phyloP scores from a whole-genome alignment of 2,888 invertebrate genomes.

The Orthosia gracilis region DNA sequence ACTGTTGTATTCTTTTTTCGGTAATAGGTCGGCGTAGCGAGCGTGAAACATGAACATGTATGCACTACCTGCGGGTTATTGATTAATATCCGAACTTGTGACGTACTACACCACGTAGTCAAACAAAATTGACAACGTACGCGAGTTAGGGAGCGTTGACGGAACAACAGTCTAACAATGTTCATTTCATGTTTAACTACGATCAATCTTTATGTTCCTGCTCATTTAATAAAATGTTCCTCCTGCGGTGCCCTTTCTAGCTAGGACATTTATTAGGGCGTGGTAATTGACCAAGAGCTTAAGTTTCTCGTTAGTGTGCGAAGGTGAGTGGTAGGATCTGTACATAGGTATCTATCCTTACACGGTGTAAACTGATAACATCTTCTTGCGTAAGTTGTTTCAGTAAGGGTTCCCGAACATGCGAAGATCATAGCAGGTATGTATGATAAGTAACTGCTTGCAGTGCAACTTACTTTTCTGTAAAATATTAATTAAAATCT shows the following conservation, averaged over 20 bases:
- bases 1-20: slow-evolving; percentile 4
- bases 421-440: slow-evolving; percentile 83
- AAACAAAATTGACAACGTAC: slow-evolving; percentile 48
- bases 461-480: too few species aligned
- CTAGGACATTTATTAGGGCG: slow-evolving; percentile 1
- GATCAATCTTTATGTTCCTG: slow-evolving; percentile 3
- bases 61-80: slow-evolving; percentile 52
- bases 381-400: slow-evolving; percentile 21
- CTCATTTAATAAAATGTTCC: slow-evolving; percentile 25
- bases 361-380: slow-evolving; percentile 24
- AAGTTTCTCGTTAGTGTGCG: not conserved
- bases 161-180: slow-evolving; percentile 9
- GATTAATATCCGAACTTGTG: slow-evolving; percentile 41
- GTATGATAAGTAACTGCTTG: too few species aligned
- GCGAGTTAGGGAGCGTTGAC: slow-evolving; percentile 23
- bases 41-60: slow-evolving; percentile 18
- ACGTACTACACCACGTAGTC: slow-evolving; percentile 35
- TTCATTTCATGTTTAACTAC: slow-evolving; percentile 30
- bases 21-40: slow-evolving; percentile 2
- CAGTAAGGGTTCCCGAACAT: not conserved
- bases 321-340: not conserved
- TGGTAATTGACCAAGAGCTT: not conserved
- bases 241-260: not conserved
- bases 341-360: not conserved
- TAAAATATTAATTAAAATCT: not conserved